A percentile compares a stretch with the other conserved stretches of the same genome.
These are phyloP conservation scores for Ennomos fuscantarius DNA, from an alignment of 2,888 invertebrate species.

Conservation along the genomic window DNA sequence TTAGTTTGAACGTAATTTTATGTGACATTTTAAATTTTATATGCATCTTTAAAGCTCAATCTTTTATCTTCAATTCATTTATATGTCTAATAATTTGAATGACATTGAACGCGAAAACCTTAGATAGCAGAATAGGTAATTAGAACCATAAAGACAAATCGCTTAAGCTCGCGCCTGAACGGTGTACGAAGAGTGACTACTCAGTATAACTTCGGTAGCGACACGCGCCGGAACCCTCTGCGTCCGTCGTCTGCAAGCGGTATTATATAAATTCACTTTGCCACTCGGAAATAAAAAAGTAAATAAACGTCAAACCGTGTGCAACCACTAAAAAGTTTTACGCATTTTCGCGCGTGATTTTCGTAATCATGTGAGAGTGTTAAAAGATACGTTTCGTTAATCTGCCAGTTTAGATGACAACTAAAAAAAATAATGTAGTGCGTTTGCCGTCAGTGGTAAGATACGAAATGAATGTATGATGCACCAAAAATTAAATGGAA, in stretches of 20 bases:
- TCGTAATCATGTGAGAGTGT: constrained; percentile 34
- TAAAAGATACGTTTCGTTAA: constrained; percentile 39
- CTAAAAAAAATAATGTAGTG: constrained; percentile 79
- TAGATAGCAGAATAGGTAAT: constrained; percentile 34
- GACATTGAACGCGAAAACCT: constrained; percentile 28
- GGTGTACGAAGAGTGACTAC: constrained; percentile 49
- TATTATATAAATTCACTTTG: constrained; percentile 40
- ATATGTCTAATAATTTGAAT: too few relatives aligned
- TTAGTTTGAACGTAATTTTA: too few relatives aligned
- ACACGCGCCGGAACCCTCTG: constrained; percentile 50
- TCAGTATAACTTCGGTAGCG: constrained; percentile 69
- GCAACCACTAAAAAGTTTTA: constrained; percentile 31
- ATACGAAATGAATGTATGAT: constrained; percentile 56
- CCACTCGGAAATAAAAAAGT: constrained; percentile 45
- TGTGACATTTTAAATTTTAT: too few relatives aligned
- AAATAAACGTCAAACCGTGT: constrained; percentile 36
- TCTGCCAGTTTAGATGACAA: constrained; percentile 63
- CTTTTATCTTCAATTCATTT: too few relatives aligned
- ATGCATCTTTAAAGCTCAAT: too few relatives aligned
- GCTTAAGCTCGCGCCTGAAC: constrained; percentile 37
- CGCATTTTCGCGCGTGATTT: constrained; percentile 10
- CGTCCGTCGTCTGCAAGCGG: constrained; percentile 37
- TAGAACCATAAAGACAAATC: constrained; percentile 41
- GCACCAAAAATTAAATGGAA: constrained; percentile 60
- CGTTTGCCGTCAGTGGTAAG: constrained; percentile 83